Conservation (phyloP, 2,797 vertebrate species). For the Anguilla pacifica region DNA sequence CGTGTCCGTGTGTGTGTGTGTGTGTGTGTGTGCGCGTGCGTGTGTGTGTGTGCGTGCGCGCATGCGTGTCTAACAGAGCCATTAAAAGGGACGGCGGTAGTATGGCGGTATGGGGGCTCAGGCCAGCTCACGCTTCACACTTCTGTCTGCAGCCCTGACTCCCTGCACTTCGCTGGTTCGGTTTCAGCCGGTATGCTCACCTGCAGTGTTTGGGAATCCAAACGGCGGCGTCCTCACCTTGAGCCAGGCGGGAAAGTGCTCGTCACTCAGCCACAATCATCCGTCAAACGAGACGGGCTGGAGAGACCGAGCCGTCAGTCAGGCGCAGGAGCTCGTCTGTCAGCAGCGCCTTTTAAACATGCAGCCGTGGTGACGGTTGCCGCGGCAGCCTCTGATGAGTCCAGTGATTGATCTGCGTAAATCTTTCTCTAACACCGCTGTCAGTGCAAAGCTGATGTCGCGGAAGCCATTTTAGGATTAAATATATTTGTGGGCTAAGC, state of each 20-base stretch:
- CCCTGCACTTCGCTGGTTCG: not conserved
- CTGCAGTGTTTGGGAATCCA: slow-evolving; percentile 71
- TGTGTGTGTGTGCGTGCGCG: no score
- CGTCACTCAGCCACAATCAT: slow-evolving; percentile 90
- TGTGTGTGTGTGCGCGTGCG: no score
- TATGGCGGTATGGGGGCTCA: not conserved
- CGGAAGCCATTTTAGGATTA: slow-evolving; percentile 71
- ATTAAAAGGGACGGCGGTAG: not conserved
- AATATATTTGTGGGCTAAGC: slow-evolving; percentile 64
- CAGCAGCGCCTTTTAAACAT: slow-evolving; percentile 89
- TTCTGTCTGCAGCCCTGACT: slow-evolving; percentile 54
- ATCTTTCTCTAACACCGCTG: slow-evolving; percentile 80
- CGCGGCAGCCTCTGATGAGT: slow-evolving; percentile 82
- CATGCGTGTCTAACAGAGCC: not conserved
- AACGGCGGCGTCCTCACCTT: slow-evolving; percentile 82
- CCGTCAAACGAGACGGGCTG: slow-evolving; percentile 90
- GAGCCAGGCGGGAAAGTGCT: slow-evolving; percentile 82
- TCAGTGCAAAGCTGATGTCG: slow-evolving; percentile 72
- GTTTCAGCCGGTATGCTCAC: slow-evolving; percentile 47
- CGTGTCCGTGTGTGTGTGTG: no score
- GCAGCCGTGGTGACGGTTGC: slow-evolving; percentile 90
- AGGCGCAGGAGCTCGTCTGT: slow-evolving; percentile 87
- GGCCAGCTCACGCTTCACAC: slow-evolving; percentile 38
- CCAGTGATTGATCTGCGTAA: slow-evolving; percentile 95
- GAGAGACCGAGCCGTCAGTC: slow-evolving; percentile 92